Conservation (phyloP, 2,797 vertebrate species). For the Podarcis siculus region DNA sequence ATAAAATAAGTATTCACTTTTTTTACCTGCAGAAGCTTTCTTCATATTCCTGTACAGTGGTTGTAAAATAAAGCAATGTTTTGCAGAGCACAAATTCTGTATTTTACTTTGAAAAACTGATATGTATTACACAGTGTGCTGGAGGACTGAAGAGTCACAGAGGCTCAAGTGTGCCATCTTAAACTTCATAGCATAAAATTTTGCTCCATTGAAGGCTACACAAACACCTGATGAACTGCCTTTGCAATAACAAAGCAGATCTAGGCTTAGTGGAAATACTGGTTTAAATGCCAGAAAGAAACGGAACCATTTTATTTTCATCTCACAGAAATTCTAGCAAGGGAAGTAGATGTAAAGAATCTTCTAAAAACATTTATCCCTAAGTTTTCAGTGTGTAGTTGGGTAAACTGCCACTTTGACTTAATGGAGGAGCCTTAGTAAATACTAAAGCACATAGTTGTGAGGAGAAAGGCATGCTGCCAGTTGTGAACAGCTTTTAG, state of each 20-base stretch:
- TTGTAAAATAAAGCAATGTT: not conserved
- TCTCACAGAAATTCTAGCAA: not conserved
- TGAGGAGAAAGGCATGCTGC: not conserved
- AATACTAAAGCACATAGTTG: not conserved
- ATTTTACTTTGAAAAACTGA: not conserved
- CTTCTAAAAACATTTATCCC: not conserved
- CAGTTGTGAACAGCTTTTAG: not conserved
- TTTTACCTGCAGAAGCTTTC: not conserved
- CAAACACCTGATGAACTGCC: not conserved
- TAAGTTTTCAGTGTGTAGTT: not conserved
- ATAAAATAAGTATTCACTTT: not conserved
- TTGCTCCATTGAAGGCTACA: not conserved
- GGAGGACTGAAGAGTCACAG: not conserved
- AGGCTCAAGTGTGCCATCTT: not conserved
- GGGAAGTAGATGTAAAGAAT: not conserved
- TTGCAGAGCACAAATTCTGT: not conserved
- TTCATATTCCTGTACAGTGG: not conserved
- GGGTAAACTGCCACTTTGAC: not conserved
- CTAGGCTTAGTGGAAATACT: not conserved
- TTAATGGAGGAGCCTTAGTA: too few species aligned
- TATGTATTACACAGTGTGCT: not conserved
- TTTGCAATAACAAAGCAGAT: not conserved
- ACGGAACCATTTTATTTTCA: not conserved
- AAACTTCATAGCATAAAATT: not conserved
- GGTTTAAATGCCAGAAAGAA: not conserved